phyloP scores from a whole-genome alignment of 2,797 vertebrate genomes.

The Botia kubotai region DNA sequence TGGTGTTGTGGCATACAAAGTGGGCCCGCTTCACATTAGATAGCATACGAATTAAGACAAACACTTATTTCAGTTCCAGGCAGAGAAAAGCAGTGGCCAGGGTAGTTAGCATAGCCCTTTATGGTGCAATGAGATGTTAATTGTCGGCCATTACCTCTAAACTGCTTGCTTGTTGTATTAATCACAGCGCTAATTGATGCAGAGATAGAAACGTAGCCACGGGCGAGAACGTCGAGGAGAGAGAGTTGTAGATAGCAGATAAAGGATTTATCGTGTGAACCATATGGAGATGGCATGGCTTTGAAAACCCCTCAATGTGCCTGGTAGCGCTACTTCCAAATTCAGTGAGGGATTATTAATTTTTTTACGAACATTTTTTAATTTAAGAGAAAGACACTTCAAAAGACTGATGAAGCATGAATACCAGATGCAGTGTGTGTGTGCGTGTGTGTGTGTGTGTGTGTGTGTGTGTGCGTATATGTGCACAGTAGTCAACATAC shows the following conservation, averaged over 20 bases:
- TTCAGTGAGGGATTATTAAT: slow-evolving; percentile 53
- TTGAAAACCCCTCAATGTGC: slow-evolving; percentile 84
- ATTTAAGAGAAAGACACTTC: slow-evolving; percentile 55
- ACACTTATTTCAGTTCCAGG: slow-evolving; percentile 91
- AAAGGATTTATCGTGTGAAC: slow-evolving; percentile 89
- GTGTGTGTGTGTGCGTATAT: slow-evolving; percentile 31
- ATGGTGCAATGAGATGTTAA: slow-evolving; percentile 98
- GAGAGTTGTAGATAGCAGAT: slow-evolving; percentile 86
- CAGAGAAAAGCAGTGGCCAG: slow-evolving; percentile 86
- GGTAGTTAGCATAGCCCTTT: slow-evolving; percentile 95
- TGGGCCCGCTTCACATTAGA: slow-evolving; percentile 88
- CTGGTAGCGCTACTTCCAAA: slow-evolving; percentile 76
- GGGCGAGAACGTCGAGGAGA: slow-evolving; percentile 85
- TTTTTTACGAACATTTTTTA: slow-evolving; percentile 26
- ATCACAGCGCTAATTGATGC: slow-evolving; percentile 99
- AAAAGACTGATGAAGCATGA: slow-evolving; percentile 56
- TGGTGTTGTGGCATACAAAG: slow-evolving; percentile 88
- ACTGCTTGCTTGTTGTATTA: slow-evolving; percentile 99
- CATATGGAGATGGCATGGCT: slow-evolving; percentile 91
- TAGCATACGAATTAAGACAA: slow-evolving; percentile 91
- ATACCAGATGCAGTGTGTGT: slow-evolving; percentile 59
- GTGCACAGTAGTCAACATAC: slow-evolving; percentile 25
- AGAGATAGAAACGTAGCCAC: slow-evolving; percentile 97
- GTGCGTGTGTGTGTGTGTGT: slow-evolving; percentile 46
- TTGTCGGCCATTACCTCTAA: slow-evolving; percentile 99